These are phyloP conservation scores for Drosophila punjabiensis DNA, from an alignment of 1,140 invertebrate genomes.

Conservation along the genomic window DNA sequence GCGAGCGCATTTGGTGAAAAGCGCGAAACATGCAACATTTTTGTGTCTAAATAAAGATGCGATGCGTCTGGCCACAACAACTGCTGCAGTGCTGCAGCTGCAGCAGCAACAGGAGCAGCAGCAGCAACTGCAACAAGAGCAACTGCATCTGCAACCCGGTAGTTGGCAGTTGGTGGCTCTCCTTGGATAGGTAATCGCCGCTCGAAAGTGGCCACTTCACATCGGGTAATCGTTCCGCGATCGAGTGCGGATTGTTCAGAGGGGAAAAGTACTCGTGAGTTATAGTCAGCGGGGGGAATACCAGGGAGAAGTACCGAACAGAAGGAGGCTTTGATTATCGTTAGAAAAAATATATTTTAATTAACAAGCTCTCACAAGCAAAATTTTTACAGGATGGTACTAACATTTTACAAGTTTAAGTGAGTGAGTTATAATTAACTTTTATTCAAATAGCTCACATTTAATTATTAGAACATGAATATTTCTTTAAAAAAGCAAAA, in stretches of 20 bases:
- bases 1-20: constrained; percentile 80
- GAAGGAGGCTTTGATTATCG: constrained; percentile 6
- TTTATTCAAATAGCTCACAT: neutral
- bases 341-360: neutral
- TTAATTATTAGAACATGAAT: neutral
- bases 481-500: neutral
- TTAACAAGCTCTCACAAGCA: neutral
- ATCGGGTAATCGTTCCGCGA: constrained; percentile 44
- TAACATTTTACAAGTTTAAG: neutral
- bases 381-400: neutral
- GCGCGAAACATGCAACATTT: constrained; percentile 82
- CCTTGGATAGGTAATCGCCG: constrained; percentile 29
- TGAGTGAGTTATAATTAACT: too few species aligned
- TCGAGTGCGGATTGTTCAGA: constrained; percentile 17
- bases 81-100: constrained; percentile 2
- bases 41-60: constrained; percentile 83
- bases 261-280: constrained; percentile 18
- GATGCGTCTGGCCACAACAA: constrained; percentile 66
- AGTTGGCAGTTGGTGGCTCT: constrained; percentile 57
- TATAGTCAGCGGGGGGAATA: neutral
- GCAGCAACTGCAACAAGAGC: constrained; percentile 25
- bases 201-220: constrained; percentile 50
- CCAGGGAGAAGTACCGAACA: constrained; percentile 2
- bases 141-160: constrained; percentile 65
- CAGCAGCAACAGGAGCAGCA: constrained; percentile 12